A percentile compares a stretch with the other conserved stretches of the same genome.
Evolutionary conservation across 2,797 vertebrate genomes (phyloP).

Genomic region (Ciconia nigra): DNA sequence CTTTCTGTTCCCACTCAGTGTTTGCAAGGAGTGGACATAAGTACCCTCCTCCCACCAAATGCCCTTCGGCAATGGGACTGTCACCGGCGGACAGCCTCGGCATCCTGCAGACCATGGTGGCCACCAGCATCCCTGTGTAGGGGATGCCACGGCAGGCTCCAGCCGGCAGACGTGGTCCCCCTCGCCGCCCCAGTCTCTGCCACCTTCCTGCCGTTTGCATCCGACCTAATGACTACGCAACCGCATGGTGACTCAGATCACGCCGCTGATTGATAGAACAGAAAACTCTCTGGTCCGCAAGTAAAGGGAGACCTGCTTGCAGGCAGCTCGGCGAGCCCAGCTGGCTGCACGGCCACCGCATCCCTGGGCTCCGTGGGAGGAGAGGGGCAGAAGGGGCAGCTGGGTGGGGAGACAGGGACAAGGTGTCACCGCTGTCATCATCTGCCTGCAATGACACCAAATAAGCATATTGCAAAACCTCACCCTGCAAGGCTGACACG

Average conservation of each 20-base stretch:
- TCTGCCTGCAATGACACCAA: background rate
- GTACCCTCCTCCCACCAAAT: background rate
- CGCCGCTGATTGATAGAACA: fast-evolving
- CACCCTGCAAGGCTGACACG: fast-evolving
- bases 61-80: background rate
- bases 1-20: background rate
- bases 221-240: fast-evolving
- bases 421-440: background rate
- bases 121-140: background rate
- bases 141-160: background rate
- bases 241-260: fast-evolving
- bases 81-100: background rate
- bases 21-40: background rate
- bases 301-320: background rate
- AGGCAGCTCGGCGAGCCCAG: fast-evolving
- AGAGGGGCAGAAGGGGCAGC: background rate
- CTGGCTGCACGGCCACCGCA: fast-evolving
- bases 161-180: fast-evolving
- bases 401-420: fast-evolving
- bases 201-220: background rate
- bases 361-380: background rate
- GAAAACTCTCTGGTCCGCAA: background rate
- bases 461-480: background rate
- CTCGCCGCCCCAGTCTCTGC: fast-evolving
- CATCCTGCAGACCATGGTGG: fast-evolving